A percentile compares a stretch with the other conserved stretches of the same genome.
phyloP scores from a whole-genome alignment of 2,113 vertebrate genomes.

The Euleptes europaea region DNA sequence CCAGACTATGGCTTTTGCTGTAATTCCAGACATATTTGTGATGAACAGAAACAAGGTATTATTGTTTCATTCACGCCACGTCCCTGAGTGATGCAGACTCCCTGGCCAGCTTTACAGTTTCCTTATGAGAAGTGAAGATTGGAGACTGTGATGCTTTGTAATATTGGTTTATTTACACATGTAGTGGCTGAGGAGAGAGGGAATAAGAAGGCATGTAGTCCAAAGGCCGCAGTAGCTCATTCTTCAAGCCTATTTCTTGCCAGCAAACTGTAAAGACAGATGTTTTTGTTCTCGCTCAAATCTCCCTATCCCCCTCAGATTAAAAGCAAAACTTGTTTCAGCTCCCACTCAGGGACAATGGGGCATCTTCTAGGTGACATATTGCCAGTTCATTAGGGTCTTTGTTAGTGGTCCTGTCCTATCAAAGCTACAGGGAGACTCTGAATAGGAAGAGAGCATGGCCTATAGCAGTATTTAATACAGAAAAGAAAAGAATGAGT shows the following conservation, averaged over 20 bases:
- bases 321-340: neutral
- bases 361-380: neutral
- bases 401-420: neutral
- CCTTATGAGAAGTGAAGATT: neutral
- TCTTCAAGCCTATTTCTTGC: neutral
- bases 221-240: no score
- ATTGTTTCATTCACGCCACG: neutral
- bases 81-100: neutral
- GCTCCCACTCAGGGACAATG: no score
- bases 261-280: neutral
- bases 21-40: conserved; percentile 54
- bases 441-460: neutral
- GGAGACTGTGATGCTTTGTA: neutral
- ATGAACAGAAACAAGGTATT: conserved; percentile 46
- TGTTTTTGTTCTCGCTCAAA: neutral
- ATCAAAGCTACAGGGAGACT: neutral
- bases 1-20: conserved; percentile 58
- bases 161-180: neutral
- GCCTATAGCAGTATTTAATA: neutral
- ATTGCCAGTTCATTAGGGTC: neutral
- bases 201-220: neutral
- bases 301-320: neutral
- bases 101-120: neutral
- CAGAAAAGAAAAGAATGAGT: conserved; percentile 18
- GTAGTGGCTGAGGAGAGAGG: neutral